Base-by-base conservation (phyloP, 2,113 vertebrate genomes). In the Xiphorhynchus elegans region DNA sequence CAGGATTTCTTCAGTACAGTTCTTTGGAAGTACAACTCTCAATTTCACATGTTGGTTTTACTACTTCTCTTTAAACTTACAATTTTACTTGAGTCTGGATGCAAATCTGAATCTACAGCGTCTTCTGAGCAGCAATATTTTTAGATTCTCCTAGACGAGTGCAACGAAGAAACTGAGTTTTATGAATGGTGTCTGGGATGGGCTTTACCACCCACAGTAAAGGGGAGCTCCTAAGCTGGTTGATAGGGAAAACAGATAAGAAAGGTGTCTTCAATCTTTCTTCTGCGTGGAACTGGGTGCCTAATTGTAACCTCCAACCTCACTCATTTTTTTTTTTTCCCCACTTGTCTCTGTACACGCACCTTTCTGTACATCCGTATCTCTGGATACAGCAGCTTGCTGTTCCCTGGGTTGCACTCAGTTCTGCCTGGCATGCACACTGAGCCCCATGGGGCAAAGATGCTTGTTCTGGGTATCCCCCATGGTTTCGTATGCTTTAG, bases 301-400 rank as follows among this genome's bases (percentile, higher is more conserved):
- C 28, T 73, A 18, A 28, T 25, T 66, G 25, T 46, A 53, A 81
- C 26, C 6, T 49, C 11, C 19, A 85, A 17, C 13, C 5, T 33
- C 9, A 14, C 18, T 19, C 20, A n/a, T 35, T 35, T 23, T 7
- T 2, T 3, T 6, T 35, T 23, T 7, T 2, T 3, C 5, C 3
- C 2, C 0, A 0, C 25, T 69, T 77, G n/a, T 52, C 1, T 53
- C 21, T 59, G 19, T 49, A 40, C 17, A 16, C 5, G 2, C 11
- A 35, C 6, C 24, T 79, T 83, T 91, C 21, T 28, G 17, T 58
- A 4, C 31, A 37, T 87, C 53, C 0, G 0, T 44, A 13, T 53
- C 50, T 69, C 46, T 80, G 72, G 62, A 33, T 42, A n/a, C 42
- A 60, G 53, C 35, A 68, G 20, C 31, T 93, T 75, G 13, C 53